These are phyloP conservation scores for Lasius platythorax DNA, from an alignment of 2,888 invertebrate species.

Conservation along the genomic window DNA sequence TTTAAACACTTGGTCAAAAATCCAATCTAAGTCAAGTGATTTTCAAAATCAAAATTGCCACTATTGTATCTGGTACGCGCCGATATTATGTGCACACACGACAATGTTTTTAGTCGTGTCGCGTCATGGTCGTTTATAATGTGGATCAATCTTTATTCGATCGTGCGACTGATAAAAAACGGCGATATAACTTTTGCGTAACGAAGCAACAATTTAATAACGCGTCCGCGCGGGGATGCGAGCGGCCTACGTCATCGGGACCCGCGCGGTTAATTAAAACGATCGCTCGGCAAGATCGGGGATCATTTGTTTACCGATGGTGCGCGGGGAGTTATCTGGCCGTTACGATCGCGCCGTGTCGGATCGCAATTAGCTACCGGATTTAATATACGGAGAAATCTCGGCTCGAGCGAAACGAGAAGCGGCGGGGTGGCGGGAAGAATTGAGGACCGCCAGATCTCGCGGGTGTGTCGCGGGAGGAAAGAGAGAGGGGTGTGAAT, in stretches of 20 bases:
- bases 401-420: constrained; percentile 39
- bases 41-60: neutral
- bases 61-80: no score
- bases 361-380: constrained; percentile 82
- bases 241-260: constrained; percentile 44
- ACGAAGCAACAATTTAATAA: constrained; percentile 64
- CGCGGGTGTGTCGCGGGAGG: constrained; percentile 14
- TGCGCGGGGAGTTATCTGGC: constrained; percentile 79
- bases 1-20: neutral
- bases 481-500: constrained; percentile 24
- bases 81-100: neutral
- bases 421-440: constrained; percentile 26
- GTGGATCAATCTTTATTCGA: constrained; percentile 22
- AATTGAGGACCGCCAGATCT: constrained; percentile 36
- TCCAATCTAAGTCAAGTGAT: neutral
- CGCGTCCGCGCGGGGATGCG: constrained; percentile 35
- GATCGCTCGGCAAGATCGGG: constrained; percentile 75
- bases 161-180: constrained; percentile 35
- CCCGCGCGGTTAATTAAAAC: constrained; percentile 76
- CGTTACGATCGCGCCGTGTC: constrained; percentile 80
- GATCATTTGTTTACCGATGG: constrained; percentile 81
- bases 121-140: neutral
- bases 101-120: neutral
- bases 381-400: constrained; percentile 77
- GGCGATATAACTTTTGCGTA: constrained; percentile 52